Evolutionary conservation across 2,113 vertebrate species (phyloP).

Genomic region (Forbesichthys agassizii): DNA sequence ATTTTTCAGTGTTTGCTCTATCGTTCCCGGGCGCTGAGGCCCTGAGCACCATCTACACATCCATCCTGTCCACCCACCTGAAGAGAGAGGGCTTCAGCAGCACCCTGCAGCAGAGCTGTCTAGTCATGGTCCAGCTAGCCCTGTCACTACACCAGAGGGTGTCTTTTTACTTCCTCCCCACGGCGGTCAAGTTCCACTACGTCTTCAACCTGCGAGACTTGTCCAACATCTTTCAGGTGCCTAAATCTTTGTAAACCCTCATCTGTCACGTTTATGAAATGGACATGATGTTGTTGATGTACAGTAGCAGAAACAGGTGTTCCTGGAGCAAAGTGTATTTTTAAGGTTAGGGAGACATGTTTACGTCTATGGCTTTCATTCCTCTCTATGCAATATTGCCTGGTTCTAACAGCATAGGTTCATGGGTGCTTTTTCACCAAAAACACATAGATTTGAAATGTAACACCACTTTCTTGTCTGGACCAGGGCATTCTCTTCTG

Average conservation of each 20-base stretch:
- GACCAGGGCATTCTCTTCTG: slow-evolving; percentile 88
- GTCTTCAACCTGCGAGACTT: slow-evolving; percentile 94
- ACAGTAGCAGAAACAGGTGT: not conserved
- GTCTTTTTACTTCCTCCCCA: slow-evolving; percentile 86
- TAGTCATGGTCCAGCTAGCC: slow-evolving; percentile 81
- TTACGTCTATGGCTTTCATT: no score
- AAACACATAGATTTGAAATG: not conserved
- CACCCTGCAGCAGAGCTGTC: slow-evolving; percentile 77
- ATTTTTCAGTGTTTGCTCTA: slow-evolving; percentile 90
- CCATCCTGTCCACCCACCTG: slow-evolving; percentile 87
- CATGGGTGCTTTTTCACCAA: not conserved
- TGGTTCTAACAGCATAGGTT: not conserved
- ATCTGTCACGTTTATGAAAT: no score
- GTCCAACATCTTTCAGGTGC: slow-evolving; percentile 94
- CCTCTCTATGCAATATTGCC: not conserved
- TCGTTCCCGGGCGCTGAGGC: slow-evolving; percentile 86
- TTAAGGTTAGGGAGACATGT: not conserved
- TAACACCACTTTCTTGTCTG: no score
- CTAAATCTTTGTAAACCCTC: no score
- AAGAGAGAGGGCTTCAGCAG: slow-evolving; percentile 71
- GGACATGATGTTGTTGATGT: no score
- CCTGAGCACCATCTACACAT: slow-evolving; percentile 88
- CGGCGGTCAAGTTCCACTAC: slow-evolving; percentile 95
- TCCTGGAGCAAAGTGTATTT: not conserved
- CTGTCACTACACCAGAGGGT: slow-evolving; percentile 84